phyloP scores from a whole-genome alignment of 1,140 invertebrate species.

The Colletes gigas region DNA sequence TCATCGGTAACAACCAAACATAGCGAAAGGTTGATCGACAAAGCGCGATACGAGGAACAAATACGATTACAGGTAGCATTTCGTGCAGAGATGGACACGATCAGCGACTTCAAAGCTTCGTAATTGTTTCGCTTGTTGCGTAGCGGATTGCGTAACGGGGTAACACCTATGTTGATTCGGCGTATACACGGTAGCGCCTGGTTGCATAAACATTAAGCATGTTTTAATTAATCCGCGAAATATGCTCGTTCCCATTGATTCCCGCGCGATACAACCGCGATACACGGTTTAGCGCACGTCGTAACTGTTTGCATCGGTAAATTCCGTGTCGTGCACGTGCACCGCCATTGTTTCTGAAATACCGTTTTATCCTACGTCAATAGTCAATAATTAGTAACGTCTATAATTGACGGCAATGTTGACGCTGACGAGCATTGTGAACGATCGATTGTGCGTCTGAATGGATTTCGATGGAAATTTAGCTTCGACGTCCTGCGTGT shows the following conservation, averaged over 20 bases:
- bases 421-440: not conserved
- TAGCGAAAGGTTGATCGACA: constrained; percentile 9
- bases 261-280: not conserved
- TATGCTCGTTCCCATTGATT: constrained; percentile 7
- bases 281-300: not conserved
- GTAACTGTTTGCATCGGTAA: not conserved
- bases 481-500: not conserved
- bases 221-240: constrained; percentile 52
- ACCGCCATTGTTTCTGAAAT: not conserved
- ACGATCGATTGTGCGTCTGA: not conserved
- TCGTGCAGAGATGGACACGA: not conserved
- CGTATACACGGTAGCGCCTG: not conserved
- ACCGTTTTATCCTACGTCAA: not conserved
- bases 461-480: too few relatives aligned
- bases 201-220: constrained; percentile 39
- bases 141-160: constrained; percentile 30
- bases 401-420: not conserved
- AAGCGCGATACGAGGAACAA: not conserved
- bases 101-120: constrained; percentile 22
- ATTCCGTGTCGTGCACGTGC: not conserved
- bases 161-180: constrained; percentile 5
- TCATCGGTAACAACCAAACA: not conserved
- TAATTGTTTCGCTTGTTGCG: constrained; percentile 8
- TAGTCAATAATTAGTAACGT: not conserved
- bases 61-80: not conserved